Base-by-base conservation (phyloP, 2,113 vertebrate genomes). In the Sclerurus mexicanus region DNA sequence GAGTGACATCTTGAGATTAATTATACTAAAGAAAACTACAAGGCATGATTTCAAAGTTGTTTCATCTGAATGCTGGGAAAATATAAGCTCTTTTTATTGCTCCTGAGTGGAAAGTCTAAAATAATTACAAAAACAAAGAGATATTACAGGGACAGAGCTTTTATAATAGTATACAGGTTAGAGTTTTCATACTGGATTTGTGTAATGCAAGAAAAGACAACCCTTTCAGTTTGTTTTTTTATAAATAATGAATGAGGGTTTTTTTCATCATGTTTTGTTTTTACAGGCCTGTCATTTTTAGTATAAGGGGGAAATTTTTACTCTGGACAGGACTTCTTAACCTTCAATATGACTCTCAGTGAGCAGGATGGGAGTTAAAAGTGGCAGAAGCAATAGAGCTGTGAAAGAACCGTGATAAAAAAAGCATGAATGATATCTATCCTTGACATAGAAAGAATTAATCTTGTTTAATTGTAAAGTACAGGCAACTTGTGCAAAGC, bases 301-400 rank as follows among this genome's bases (percentile, higher is more conserved):
- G 89, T 10, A 14, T 52, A 63, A 96, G 92, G 82, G 97, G 92
- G 91, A 97, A 92, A 97, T 97, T 97, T 97, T 97, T 95, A 97
- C 95, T 96, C n/a, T 49, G 95, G 95, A 91, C 89, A 96, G 95
- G 85, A 95, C 95, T 96, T 84, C 59, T 91, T 97, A 97, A 97
- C 96, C 97, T 97, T 97, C 96, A 93, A 93, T 89, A 94, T 72
- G 92, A 96, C 93, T 98, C 94, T 85, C 90, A 92, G 92, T 90
- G 95, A 96, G 91, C 75, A 94, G 84, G 90, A 79, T 85, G 92
- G 82, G 93, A 96, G 98, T 94, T 97, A 91, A 97, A 97, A 97
- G 97, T 82, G 30, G 86, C 72, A 87, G 90, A 97, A 97, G 74
- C 81, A 92, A 97, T 42, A 68, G 75, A 72, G 85, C 66, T 63